Evolutionary conservation across 1,140 invertebrate genomes (phyloP).

Genomic region (Antheraea mylitta): DNA sequence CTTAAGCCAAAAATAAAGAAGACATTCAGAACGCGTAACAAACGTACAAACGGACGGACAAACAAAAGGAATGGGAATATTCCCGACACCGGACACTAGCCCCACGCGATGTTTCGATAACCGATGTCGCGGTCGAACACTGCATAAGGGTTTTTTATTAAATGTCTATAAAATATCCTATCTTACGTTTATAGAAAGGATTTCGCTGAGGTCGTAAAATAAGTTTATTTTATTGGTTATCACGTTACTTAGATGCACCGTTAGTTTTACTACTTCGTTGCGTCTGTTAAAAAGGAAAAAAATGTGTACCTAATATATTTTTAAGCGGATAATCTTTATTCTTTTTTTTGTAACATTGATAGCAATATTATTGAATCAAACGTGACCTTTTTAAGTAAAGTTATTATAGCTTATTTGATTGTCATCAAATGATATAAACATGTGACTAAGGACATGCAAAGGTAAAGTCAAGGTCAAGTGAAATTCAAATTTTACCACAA

Average conservation of each 20-base stretch:
- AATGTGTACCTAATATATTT: too few species aligned
- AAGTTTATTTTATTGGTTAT: constrained; percentile 12
- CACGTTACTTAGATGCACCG: constrained; percentile 7
- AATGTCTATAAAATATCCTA: constrained; percentile 3
- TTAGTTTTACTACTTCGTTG: background rate
- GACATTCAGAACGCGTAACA: constrained; percentile 24
- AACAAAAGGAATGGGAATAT: constrained; percentile 33
- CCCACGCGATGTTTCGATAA: constrained; percentile 34
- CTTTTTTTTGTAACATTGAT: too few species aligned
- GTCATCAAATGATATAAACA: too few species aligned
- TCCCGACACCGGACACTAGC: constrained; percentile 30
- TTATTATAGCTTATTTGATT: too few species aligned
- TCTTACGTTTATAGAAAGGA: background rate
- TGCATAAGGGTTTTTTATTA: constrained; percentile 7
- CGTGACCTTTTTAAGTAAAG: too few species aligned
- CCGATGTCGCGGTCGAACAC: constrained; percentile 11
- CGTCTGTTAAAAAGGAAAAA: background rate
- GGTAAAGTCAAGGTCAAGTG: too few species aligned
- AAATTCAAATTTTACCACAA: too few species aligned
- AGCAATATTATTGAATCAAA: too few species aligned
- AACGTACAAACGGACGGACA: constrained; percentile 26
- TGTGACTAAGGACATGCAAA: too few species aligned
- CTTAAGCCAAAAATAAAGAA: constrained; percentile 20
- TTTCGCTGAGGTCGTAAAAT: constrained; percentile 12
- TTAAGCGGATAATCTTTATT: too few species aligned